Evolutionary conservation across 1,140 invertebrate species (phyloP).

Genomic region (Nomia melanderi): DNA sequence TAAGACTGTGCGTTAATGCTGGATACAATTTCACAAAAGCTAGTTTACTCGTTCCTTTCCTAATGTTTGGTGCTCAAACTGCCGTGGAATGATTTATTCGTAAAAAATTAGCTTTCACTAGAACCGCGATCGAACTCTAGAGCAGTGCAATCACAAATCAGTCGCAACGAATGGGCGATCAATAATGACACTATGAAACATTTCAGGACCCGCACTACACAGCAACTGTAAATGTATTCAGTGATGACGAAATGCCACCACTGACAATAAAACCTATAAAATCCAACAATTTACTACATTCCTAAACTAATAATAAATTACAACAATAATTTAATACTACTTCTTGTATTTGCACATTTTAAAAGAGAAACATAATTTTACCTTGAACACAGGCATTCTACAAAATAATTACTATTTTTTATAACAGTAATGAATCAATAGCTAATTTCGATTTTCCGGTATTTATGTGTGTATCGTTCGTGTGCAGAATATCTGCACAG

Average conservation of each 20-base stretch:
- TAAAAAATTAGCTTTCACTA: slow-evolving; percentile 36
- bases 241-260: background rate
- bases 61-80: slow-evolving; percentile 12
- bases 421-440: too few species aligned
- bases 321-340: background rate
- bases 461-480: too few species aligned
- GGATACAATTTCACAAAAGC: slow-evolving; percentile 5
- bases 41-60: slow-evolving; percentile 9
- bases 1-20: background rate
- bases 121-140: slow-evolving; percentile 8
- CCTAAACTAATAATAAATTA: background rate
- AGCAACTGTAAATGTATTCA: background rate
- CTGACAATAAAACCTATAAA: too few species aligned
- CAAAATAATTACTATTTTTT: too few species aligned
- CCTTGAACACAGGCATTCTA: too few species aligned
- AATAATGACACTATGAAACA: slow-evolving; percentile 34
- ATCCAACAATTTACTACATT: background rate
- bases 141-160: slow-evolving; percentile 31
- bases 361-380: background rate
- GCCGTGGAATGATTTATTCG: slow-evolving; percentile 12
- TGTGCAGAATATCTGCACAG: too few species aligned
- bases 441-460: too few species aligned
- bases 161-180: slow-evolving; percentile 41
- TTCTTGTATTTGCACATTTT: background rate
- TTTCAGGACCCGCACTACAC: slow-evolving; percentile 23